A percentile compares a stretch with the other conserved stretches of the same genome.
Conservation (phyloP, 2,888 invertebrate species). For the Phengaris arion region DNA sequence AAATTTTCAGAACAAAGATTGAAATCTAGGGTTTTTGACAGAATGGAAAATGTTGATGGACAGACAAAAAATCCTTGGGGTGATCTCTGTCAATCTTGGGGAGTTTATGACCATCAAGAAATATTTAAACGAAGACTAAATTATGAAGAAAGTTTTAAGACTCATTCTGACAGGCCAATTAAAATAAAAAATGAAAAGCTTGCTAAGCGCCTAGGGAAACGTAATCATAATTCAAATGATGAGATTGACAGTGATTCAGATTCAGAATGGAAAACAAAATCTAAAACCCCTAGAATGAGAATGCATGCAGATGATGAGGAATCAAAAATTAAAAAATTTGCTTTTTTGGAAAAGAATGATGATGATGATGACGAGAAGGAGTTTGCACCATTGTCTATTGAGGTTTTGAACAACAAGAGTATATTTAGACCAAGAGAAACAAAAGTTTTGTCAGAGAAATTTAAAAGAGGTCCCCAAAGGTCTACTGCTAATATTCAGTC, state of each 20-base stretch:
- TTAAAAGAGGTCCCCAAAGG: conserved; percentile 50
- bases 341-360: conserved; percentile 42
- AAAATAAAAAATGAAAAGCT: conserved; percentile 62
- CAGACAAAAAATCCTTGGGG: conserved; percentile 85
- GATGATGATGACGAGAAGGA: conserved; percentile 37
- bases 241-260: conserved; percentile 71
- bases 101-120: conserved; percentile 82
- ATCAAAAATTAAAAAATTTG: conserved; percentile 71
- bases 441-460: conserved; percentile 64
- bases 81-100: conserved; percentile 84
- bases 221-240: conserved; percentile 53
- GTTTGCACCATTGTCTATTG: conserved; percentile 68
- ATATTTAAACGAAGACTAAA: conserved; percentile 62
- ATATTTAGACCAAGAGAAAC: conserved; percentile 53
- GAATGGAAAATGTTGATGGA: conserved; percentile 53
- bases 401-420: conserved; percentile 60
- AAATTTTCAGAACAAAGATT: conserved; percentile 53
- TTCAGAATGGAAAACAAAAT: conserved; percentile 79
- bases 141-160: conserved; percentile 51
- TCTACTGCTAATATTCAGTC: conserved; percentile 51
- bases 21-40: conserved; percentile 46
- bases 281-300: conserved; percentile 86
- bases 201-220: conserved; percentile 66
- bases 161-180: conserved; percentile 50
- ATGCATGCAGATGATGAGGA: conserved; percentile 95